A percentile compares a stretch with the other conserved stretches of the same genome.
phyloP scores from a whole-genome alignment of 1,140 invertebrate genomes.

The Sarcophaga peregrina region DNA sequence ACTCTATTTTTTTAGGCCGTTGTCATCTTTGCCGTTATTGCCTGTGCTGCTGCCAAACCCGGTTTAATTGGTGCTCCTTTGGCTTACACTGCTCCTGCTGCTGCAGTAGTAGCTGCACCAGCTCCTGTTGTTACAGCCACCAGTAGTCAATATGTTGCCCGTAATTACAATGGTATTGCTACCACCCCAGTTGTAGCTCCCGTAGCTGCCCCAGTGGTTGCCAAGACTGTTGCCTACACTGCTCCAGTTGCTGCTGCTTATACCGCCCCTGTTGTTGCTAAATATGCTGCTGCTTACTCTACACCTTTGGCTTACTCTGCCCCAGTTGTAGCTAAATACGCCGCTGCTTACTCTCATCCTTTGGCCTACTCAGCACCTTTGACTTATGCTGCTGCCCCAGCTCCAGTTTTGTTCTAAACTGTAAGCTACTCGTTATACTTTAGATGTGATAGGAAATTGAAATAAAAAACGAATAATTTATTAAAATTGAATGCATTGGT shows the following conservation, averaged over 20 bases:
- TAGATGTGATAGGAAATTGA: too few relatives aligned
- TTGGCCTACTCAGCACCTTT: too few relatives aligned
- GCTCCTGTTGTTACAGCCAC: slow-evolving; percentile 66
- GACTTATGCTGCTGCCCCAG: too few relatives aligned
- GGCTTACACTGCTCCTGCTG: slow-evolving; percentile 50
- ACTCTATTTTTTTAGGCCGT: too few relatives aligned
- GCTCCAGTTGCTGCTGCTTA: slow-evolving; percentile 45
- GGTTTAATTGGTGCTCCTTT: slow-evolving; percentile 46
- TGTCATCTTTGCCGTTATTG: slow-evolving; percentile 53
- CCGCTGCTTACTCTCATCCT: too few relatives aligned
- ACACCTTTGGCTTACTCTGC: too few relatives aligned
- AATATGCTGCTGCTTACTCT: slow-evolving; percentile 42
- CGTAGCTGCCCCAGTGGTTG: slow-evolving; percentile 23
- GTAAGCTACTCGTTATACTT: neutral
- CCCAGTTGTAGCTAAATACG: too few relatives aligned
- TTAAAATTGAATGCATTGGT: too few relatives aligned
- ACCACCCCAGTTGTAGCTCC: slow-evolving; percentile 54
- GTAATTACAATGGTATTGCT: slow-evolving; percentile 64
- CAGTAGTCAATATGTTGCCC: slow-evolving; percentile 67
- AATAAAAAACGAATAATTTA: too few relatives aligned
- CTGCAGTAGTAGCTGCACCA: slow-evolving; percentile 48
- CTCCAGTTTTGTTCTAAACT: too few relatives aligned
- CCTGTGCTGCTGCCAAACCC: slow-evolving; percentile 50
- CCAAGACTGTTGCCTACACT: slow-evolving; percentile 31
- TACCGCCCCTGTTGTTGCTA: slow-evolving; percentile 36